These are phyloP conservation scores for Rhinoraja longicauda DNA, from an alignment of 2,797 vertebrate species.

Conservation along the genomic window DNA sequence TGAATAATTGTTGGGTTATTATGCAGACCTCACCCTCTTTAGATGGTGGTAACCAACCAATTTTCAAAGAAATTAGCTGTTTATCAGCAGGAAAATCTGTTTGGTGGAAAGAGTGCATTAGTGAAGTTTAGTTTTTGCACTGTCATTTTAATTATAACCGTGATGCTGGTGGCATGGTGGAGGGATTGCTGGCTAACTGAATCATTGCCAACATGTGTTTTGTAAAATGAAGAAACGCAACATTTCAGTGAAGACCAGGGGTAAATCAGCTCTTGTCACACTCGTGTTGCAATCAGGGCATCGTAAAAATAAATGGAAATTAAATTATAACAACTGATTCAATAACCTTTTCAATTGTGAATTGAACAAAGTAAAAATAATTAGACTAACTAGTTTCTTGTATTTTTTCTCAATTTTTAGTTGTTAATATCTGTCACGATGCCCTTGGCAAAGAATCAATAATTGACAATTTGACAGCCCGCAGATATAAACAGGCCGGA, in stretches of 20 bases:
- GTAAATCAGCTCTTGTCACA: background rate
- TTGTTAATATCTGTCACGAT: background rate
- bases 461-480: background rate
- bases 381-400: background rate
- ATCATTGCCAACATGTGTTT: background rate
- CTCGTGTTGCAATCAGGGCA: background rate
- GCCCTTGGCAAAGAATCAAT: background rate
- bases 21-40: background rate
- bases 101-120: background rate
- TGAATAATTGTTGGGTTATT: background rate
- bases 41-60: background rate
- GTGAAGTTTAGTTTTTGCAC: background rate
- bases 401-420: background rate
- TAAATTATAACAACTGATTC: background rate
- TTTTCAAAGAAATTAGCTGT: background rate
- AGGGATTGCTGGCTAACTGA: background rate
- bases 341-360: constrained; percentile 12
- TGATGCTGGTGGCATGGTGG: background rate
- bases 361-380: background rate
- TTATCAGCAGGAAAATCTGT: background rate
- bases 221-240: background rate
- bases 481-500: background rate
- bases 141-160: background rate
- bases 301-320: background rate
- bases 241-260: background rate